A percentile compares a stretch with the other conserved stretches of the same genome.
Conservation (phyloP, 2,888 invertebrate species). For the Nomada fabriciana region DNA sequence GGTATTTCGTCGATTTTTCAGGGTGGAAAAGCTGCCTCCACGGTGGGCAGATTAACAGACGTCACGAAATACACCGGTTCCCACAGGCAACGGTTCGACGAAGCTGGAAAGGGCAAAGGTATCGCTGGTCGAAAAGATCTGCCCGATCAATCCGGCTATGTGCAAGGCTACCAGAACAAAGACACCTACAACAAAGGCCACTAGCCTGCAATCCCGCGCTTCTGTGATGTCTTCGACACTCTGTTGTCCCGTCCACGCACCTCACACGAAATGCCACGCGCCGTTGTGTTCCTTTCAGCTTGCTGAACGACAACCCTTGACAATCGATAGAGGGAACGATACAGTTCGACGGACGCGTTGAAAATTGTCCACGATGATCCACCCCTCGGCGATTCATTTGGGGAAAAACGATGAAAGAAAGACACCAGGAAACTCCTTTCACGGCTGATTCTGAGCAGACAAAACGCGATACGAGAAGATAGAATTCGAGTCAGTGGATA, state of each 20-base stretch:
- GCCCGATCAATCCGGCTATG: slow-evolving; percentile 91
- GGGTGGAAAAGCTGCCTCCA: slow-evolving; percentile 83
- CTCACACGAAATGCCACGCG: slow-evolving; percentile 39
- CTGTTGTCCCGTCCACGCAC: slow-evolving; percentile 61
- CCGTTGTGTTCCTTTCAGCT: slow-evolving; percentile 30
- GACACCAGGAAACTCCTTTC: too few relatives aligned
- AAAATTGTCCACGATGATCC: not conserved
- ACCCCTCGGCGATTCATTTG: not conserved
- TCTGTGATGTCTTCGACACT: slow-evolving; percentile 49
- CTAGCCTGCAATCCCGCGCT: slow-evolving; percentile 43
- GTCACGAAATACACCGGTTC: slow-evolving; percentile 95
- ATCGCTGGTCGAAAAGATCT: slow-evolving; percentile 92
- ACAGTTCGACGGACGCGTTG: not conserved
- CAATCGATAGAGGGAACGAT: slow-evolving; percentile 25
- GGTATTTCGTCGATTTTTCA: slow-evolving; percentile 63
- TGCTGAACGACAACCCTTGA: slow-evolving; percentile 6
- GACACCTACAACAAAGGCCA: slow-evolving; percentile 87
- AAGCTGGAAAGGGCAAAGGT: slow-evolving; percentile 93
- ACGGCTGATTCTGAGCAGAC: not conserved
- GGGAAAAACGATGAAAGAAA: not conserved
- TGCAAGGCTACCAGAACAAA: slow-evolving; percentile 93
- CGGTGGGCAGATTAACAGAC: slow-evolving; percentile 92
- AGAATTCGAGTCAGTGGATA: not conserved
- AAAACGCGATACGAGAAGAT: not conserved
- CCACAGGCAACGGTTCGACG: slow-evolving; percentile 94